Evolutionary conservation across 2,797 vertebrate species (phyloP).

Genomic region (Paramormyrops hopkinsi): DNA sequence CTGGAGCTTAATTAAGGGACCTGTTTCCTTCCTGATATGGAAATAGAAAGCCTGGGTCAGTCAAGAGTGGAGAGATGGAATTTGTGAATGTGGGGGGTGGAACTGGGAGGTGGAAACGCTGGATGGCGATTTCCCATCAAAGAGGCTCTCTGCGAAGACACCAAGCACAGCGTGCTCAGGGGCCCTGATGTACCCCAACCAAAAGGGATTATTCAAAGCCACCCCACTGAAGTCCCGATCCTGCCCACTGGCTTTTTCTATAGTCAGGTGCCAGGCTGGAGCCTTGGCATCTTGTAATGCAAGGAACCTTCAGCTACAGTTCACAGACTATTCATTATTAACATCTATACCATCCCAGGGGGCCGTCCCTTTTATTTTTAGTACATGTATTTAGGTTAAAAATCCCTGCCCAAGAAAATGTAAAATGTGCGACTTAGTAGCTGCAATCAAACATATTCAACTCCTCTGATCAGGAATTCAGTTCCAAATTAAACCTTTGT

Average conservation of each 20-base stretch:
- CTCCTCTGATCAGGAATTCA: neutral
- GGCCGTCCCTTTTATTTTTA: neutral
- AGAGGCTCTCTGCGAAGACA: neutral
- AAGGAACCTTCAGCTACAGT: neutral
- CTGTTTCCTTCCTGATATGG: neutral
- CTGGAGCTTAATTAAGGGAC: slow-evolving; percentile 9
- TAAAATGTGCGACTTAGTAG: neutral
- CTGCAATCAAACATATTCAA: neutral
- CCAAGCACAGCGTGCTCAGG: neutral
- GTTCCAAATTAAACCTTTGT: neutral
- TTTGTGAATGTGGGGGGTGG: neutral
- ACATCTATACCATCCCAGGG: neutral
- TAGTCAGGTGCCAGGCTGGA: neutral
- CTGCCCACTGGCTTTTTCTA: neutral
- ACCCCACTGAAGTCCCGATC: neutral
- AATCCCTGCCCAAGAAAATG: neutral
- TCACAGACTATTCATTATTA: neutral
- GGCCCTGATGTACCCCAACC: neutral
- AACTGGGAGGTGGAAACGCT: neutral
- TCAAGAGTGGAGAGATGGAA: neutral
- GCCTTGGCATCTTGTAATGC: neutral
- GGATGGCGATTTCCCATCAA: neutral
- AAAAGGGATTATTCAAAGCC: neutral
- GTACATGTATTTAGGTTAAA: neutral
- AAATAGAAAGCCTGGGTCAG: neutral